These are phyloP conservation scores for Elephantulus edwardii DNA, from an alignment of 2,113 vertebrate species.

Conservation along the genomic window DNA sequence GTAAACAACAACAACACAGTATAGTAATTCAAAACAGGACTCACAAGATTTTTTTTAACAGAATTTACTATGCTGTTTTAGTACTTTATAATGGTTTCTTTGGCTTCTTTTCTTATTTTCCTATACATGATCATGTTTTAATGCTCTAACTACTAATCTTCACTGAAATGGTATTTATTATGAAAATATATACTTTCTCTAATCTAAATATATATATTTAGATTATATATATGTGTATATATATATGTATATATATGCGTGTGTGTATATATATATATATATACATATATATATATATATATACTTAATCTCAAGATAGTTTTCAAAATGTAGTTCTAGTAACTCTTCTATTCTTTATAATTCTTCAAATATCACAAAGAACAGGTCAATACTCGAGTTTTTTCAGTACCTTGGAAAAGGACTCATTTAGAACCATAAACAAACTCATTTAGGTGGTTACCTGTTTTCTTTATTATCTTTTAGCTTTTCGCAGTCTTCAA, in stretches of 20 bases:
- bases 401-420: conserved; percentile 24
- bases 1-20: neutral
- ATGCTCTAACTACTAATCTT: neutral
- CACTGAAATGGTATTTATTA: neutral
- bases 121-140: neutral
- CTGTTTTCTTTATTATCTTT: neutral
- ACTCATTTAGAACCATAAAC: neutral
- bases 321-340: neutral
- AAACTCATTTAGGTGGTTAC: conserved; percentile 18
- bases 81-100: neutral
- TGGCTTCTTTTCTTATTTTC: neutral
- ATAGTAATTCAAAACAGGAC: neutral
- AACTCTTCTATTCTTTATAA: neutral
- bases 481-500: neutral
- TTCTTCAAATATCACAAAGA: conserved; percentile 15
- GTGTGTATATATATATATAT: too few relatives aligned
- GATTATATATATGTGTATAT: too few relatives aligned
- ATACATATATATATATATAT: too few relatives aligned
- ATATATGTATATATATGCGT: too few relatives aligned
- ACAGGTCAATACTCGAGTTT: neutral
- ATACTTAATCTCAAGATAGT: fast-evolving
- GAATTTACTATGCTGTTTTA: neutral
- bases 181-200: neutral
- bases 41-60: neutral
- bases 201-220: too few relatives aligned